phyloP scores from a whole-genome alignment of 2,113 vertebrate genomes.

The Eretmochelys imbricata region DNA sequence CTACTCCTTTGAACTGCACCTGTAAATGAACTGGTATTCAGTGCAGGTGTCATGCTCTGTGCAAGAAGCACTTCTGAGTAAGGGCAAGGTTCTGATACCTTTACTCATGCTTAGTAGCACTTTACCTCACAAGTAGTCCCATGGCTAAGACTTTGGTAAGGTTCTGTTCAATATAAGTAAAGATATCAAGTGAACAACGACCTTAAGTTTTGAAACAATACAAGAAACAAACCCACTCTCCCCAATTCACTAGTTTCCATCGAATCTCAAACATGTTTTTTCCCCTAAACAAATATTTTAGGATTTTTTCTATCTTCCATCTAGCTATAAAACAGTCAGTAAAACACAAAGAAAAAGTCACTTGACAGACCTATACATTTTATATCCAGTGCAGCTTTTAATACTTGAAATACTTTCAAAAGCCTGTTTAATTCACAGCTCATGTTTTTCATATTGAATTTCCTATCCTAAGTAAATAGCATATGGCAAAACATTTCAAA shows the following conservation, averaged over 20 bases:
- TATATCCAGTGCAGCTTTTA: neutral
- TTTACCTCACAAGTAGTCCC: neutral
- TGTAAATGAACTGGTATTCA: neutral
- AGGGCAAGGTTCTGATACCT: neutral
- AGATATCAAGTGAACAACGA: neutral
- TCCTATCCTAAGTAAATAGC: slow-evolving; percentile 42
- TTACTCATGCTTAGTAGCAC: neutral
- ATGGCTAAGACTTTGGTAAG: neutral
- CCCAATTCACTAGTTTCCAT: neutral
- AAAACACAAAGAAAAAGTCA: neutral
- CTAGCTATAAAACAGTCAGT: neutral
- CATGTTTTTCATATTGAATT: neutral
- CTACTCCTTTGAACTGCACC: neutral
- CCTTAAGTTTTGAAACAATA: neutral
- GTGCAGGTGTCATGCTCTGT: neutral
- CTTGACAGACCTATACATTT: neutral
- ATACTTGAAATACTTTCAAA: neutral
- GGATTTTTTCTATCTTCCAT: neutral
- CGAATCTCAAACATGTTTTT: neutral
- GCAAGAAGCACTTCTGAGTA: neutral
- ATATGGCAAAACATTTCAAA: slow-evolving; percentile 16
- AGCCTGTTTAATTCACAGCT: slow-evolving; percentile 1
- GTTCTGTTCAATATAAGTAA: neutral
- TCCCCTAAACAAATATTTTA: neutral
- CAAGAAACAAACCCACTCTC: neutral